Evolutionary conservation across 2,888 invertebrate genomes (phyloP).

Genomic region (Siphlonurus alternatus): DNA sequence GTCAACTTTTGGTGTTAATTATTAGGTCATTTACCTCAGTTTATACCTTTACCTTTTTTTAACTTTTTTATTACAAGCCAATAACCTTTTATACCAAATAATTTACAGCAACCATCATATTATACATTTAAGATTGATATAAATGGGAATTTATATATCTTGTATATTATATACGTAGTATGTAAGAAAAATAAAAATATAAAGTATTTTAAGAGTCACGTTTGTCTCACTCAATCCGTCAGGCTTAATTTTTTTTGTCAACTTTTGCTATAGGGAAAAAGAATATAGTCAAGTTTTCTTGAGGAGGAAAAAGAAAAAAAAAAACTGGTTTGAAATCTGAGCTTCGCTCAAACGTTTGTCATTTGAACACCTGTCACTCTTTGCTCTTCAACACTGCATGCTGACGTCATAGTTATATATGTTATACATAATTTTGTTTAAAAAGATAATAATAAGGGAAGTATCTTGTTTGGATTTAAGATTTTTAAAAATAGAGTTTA

Average conservation of each 20-base stretch:
- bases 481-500: too few relatives aligned
- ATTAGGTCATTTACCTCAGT: neutral
- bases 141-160: neutral
- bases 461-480: too few relatives aligned
- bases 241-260: neutral
- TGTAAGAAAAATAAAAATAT: neutral
- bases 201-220: neutral
- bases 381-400: too few relatives aligned
- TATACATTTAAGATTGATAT: neutral
- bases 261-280: neutral
- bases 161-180: neutral
- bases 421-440: too few relatives aligned
- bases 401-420: too few relatives aligned
- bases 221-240: conserved; percentile 1
- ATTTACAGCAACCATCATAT: neutral
- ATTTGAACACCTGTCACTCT: conserved; percentile 3
- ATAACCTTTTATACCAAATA: too few relatives aligned
- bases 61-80: too few relatives aligned
- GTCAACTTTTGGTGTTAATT: too few relatives aligned
- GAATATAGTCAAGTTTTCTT: neutral
- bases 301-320: neutral
- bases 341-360: neutral
- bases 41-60: too few relatives aligned
- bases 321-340: conserved; percentile 2
- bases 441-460: too few relatives aligned